Percentiles rank a stretch among this genome's conserved stretches.
Evolutionary conservation across 1,140 invertebrate species (phyloP).

Genomic region (Philopotamus ludificatus): DNA sequence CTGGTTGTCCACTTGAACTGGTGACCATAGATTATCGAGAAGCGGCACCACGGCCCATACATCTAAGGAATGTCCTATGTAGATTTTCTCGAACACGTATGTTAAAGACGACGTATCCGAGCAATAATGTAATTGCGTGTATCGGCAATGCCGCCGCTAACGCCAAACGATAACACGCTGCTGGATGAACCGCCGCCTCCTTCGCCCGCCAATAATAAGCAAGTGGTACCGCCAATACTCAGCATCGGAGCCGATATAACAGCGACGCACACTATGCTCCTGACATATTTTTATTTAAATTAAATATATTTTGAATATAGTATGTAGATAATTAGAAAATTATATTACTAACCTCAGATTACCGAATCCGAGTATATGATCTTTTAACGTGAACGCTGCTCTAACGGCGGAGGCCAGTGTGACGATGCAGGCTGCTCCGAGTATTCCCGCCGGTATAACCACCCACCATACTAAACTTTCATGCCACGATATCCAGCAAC

Average conservation of each 20-base stretch:
- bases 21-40: slow-evolving; percentile 68
- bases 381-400: slow-evolving; percentile 87
- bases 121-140: slow-evolving; percentile 74
- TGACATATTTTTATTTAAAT: slow-evolving; percentile 46
- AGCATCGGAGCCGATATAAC: slow-evolving; percentile 72
- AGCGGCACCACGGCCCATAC: slow-evolving; percentile 79
- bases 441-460: slow-evolving; percentile 78
- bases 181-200: slow-evolving; percentile 70
- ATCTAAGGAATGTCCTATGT: slow-evolving; percentile 65
- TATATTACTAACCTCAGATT: slow-evolving; percentile 68
- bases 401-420: slow-evolving; percentile 82
- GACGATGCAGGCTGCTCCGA: slow-evolving; percentile 75
- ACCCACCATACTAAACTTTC: slow-evolving; percentile 90
- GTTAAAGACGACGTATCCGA: slow-evolving; percentile 84
- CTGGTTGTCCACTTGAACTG: slow-evolving; percentile 72
- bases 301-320: slow-evolving; percentile 4
- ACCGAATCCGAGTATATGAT: slow-evolving; percentile 86
- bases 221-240: slow-evolving; percentile 70
- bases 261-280: slow-evolving; percentile 74
- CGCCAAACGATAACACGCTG: slow-evolving; percentile 67
- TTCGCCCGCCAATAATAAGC: slow-evolving; percentile 58
- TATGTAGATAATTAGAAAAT: not conserved
- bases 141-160: slow-evolving; percentile 69
- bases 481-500: slow-evolving; percentile 93
- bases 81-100: slow-evolving; percentile 72